A percentile compares a stretch with the other conserved stretches of the same genome.
These are phyloP conservation scores for Phyllostomus hastatus DNA, from an alignment of 2,113 vertebrate genomes.

Conservation along the genomic window DNA sequence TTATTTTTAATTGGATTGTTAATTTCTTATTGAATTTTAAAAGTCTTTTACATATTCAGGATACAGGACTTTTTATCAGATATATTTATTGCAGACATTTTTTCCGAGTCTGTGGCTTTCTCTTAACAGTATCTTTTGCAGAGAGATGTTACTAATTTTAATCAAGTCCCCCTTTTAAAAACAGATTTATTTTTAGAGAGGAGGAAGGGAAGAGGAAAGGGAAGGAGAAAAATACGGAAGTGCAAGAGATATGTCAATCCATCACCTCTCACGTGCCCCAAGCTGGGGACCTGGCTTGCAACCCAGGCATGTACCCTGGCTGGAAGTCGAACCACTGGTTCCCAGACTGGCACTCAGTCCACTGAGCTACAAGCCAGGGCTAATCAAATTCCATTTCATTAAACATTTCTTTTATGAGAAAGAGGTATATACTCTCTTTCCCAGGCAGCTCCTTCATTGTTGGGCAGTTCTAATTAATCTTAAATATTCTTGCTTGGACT, in stretches of 20 bases:
- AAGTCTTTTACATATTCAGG: not conserved
- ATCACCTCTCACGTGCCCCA: too few species aligned
- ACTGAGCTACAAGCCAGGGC: too few species aligned
- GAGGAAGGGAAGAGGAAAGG: too few species aligned
- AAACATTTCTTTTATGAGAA: not conserved
- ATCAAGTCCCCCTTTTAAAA: not conserved
- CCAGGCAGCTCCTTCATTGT: not conserved
- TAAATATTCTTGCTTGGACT: not conserved
- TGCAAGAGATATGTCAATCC: too few species aligned
- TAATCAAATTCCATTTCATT: not conserved
- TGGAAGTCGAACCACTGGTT: too few species aligned
- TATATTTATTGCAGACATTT: not conserved
- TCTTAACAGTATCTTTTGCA: not conserved
- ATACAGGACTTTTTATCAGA: not conserved
- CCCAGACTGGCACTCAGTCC: too few species aligned
- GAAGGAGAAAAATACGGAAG: too few species aligned
- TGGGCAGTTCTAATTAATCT: not conserved
- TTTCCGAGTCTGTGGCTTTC: not conserved
- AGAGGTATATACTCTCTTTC: not conserved
- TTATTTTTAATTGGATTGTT: not conserved
- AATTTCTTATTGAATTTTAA: not conserved
- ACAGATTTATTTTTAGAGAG: too few species aligned
- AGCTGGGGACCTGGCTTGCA: too few species aligned
- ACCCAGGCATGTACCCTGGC: too few species aligned
- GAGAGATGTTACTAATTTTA: not conserved